Conservation (phyloP, 2,797 vertebrate species). For the Acipenser ruthenus region DNA sequence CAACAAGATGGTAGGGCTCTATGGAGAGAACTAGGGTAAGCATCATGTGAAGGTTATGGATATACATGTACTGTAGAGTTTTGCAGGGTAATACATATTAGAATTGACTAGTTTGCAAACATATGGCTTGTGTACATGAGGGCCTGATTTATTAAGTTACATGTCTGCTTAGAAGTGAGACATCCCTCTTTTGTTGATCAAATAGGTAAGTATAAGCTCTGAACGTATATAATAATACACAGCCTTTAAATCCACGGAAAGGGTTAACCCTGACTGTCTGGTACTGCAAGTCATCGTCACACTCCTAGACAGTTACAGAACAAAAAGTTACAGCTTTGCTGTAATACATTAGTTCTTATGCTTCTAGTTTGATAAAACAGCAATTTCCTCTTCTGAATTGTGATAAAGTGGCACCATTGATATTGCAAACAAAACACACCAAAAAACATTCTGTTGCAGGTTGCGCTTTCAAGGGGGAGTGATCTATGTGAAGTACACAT, state of each 20-base stretch:
- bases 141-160: too few relatives aligned
- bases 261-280: slow-evolving; percentile 20
- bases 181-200: too few relatives aligned
- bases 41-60: too few relatives aligned
- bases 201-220: too few relatives aligned
- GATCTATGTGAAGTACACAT: slow-evolving; percentile 53
- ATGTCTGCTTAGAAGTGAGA: too few relatives aligned
- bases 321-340: slow-evolving; percentile 51
- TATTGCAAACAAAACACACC: slow-evolving; percentile 42
- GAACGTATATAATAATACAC: too few relatives aligned
- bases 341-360: slow-evolving; percentile 60
- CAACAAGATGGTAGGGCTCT: too few relatives aligned
- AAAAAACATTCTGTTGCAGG: slow-evolving; percentile 59
- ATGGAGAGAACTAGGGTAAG: too few relatives aligned
- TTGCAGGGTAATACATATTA: too few relatives aligned
- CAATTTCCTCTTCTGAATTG: slow-evolving; percentile 54
- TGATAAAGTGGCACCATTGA: slow-evolving; percentile 63
- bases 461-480: slow-evolving; percentile 43
- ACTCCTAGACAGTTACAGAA: slow-evolving; percentile 51
- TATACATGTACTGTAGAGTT: too few relatives aligned
- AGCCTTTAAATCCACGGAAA: slow-evolving; percentile 20
- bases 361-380: slow-evolving; percentile 44
- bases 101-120: too few relatives aligned
- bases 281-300: slow-evolving; percentile 32
- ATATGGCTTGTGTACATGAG: too few relatives aligned